Conservation (phyloP, 1,140 invertebrate species). For the Polypedilum pembai region DNA sequence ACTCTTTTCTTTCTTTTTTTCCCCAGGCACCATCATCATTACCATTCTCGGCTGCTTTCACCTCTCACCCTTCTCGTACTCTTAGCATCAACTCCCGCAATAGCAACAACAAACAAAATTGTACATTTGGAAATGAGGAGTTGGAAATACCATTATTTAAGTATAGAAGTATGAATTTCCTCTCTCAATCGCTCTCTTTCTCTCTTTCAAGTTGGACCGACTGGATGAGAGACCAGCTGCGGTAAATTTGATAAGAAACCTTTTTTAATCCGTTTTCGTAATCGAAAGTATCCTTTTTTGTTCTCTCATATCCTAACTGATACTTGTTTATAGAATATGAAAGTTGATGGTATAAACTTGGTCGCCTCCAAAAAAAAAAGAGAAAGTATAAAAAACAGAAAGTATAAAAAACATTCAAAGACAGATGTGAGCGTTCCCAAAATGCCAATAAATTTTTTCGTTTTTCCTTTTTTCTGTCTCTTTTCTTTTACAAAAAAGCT, state of each 20-base stretch:
- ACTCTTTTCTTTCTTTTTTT: slow-evolving; percentile 1
- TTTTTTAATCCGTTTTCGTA: slow-evolving; percentile 28
- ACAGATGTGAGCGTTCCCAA: background rate
- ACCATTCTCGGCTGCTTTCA: background rate
- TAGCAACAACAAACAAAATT: slow-evolving; percentile 10
- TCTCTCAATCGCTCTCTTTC: no score
- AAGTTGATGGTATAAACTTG: background rate
- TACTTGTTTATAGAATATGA: slow-evolving; percentile 4
- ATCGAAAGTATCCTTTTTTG: slow-evolving; percentile 28
- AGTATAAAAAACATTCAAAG: background rate
- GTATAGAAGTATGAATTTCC: background rate
- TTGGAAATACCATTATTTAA: background rate
- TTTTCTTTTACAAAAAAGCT: background rate
- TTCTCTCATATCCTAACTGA: background rate
- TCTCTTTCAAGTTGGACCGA: background rate
- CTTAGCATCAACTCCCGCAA: background rate
- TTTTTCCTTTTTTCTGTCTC: background rate
- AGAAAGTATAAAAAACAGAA: background rate
- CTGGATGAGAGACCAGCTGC: slow-evolving; percentile 8
- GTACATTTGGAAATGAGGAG: slow-evolving; percentile 10
- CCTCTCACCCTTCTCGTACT: background rate
- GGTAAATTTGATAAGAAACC: slow-evolving; percentile 26
- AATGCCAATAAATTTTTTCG: slow-evolving; percentile 10
- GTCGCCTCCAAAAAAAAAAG: no score
- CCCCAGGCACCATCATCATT: slow-evolving; percentile 15